Evolutionary conservation across 2,888 invertebrate genomes (phyloP).

Genomic region (Aphodius granarius): DNA sequence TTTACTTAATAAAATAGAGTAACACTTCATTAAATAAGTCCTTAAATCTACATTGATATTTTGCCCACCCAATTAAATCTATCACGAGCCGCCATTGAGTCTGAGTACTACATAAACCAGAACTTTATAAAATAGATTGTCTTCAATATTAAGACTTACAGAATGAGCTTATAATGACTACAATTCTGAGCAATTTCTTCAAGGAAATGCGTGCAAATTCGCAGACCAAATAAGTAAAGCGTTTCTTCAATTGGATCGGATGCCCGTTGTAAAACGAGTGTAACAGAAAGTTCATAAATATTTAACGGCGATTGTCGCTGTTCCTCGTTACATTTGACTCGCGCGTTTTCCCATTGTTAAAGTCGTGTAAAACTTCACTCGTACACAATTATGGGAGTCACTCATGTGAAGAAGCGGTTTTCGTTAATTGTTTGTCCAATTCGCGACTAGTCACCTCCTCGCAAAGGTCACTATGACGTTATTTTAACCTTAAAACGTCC

Average conservation of each 20-base stretch:
- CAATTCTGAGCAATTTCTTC: neutral
- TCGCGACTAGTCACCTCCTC: neutral
- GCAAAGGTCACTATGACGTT: neutral
- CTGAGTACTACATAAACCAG: too few species aligned
- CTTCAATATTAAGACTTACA: too few species aligned
- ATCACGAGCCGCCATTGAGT: too few species aligned
- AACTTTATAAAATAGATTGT: too few species aligned
- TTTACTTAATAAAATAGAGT: too few species aligned
- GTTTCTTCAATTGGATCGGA: neutral
- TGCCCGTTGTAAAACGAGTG: neutral
- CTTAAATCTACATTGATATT: too few species aligned
- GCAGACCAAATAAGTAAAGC: neutral
- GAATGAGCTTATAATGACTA: too few species aligned
- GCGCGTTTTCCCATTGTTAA: neutral
- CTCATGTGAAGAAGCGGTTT: neutral
- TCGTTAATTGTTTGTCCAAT: neutral
- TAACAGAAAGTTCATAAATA: neutral
- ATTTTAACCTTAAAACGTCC: neutral
- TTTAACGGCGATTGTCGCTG: neutral
- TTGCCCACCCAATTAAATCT: too few species aligned
- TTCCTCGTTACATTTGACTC: neutral
- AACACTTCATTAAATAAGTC: too few species aligned
- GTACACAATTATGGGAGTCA: neutral
- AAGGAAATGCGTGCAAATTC: neutral
- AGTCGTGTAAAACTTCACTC: neutral